These are phyloP conservation scores for Coregonus suidteri DNA, from an alignment of 2,797 vertebrate genomes.

Conservation along the genomic window DNA sequence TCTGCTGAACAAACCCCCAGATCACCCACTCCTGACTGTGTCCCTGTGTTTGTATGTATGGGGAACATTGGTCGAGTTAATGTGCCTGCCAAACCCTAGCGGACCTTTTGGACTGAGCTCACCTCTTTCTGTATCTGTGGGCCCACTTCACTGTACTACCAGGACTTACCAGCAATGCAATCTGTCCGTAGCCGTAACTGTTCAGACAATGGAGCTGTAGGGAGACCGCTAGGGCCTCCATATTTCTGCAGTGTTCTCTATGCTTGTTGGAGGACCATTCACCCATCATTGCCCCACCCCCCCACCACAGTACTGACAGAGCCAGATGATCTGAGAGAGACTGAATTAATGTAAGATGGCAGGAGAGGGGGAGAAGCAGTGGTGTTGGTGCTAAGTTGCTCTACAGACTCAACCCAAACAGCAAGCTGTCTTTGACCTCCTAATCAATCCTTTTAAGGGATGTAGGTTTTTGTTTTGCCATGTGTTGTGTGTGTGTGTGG, in stretches of 20 bases:
- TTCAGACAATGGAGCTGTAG: conserved; percentile 2
- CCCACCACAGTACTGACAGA: background rate
- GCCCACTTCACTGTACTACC: background rate
- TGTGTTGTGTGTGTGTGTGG: conserved; percentile 37
- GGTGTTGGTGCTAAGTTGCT: background rate
- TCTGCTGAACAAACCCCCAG: too few species aligned
- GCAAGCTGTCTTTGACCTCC: conserved; percentile 2
- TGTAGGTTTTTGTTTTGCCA: conserved; percentile 32
- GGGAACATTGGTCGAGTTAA: background rate
- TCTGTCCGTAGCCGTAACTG: background rate
- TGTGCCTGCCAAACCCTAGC: background rate
- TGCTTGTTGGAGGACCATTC: background rate
- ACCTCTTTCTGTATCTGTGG: conserved; percentile 26
- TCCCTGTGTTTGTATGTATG: background rate
- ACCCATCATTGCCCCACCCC: too few species aligned
- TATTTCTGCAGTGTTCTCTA: background rate
- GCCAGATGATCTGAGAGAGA: background rate
- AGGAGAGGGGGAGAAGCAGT: background rate
- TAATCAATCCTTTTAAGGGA: background rate
- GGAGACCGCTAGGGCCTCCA: background rate
- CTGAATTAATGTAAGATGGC: background rate
- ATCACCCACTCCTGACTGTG: background rate
- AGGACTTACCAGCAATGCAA: background rate
- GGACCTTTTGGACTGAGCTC: conserved; percentile 18
- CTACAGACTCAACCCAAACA: background rate